Evolutionary conservation across 2,113 vertebrate genomes (phyloP).

Genomic region (Gobio gobio): DNA sequence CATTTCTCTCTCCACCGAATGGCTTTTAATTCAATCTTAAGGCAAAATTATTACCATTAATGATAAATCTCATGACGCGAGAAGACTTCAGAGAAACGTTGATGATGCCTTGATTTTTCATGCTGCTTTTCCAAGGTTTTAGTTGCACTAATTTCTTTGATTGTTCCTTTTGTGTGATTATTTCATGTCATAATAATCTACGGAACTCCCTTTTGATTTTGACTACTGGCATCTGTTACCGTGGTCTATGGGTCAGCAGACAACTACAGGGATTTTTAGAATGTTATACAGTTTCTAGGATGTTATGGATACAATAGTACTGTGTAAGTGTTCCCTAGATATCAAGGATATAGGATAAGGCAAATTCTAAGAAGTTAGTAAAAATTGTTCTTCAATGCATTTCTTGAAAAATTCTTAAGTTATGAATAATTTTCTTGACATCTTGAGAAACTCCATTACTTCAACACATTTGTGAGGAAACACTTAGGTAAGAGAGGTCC

Average conservation of each 20-base stretch:
- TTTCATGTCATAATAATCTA: background rate
- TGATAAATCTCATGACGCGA: background rate
- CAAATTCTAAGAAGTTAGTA: too few species aligned
- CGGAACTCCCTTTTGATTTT: background rate
- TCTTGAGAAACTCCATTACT: background rate
- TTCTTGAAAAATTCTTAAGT: too few species aligned
- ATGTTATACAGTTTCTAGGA: too few species aligned
- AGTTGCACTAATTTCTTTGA: background rate
- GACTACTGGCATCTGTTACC: background rate
- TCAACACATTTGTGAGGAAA: background rate
- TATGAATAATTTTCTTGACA: background rate
- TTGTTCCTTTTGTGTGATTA: background rate
- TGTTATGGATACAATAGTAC: too few species aligned
- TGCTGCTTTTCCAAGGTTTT: background rate
- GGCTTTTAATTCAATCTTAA: constrained; percentile 13
- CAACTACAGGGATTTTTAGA: too few species aligned
- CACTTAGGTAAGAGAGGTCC: background rate
- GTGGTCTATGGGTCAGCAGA: too few species aligned
- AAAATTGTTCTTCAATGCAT: too few species aligned
- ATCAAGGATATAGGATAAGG: too few species aligned
- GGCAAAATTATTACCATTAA: background rate
- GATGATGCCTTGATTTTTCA: background rate
- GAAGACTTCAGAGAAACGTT: background rate
- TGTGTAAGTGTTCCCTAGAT: too few species aligned
- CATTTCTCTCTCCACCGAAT: background rate